Evolutionary conservation across 2,113 vertebrate genomes (phyloP), one percentile per base, ranked within the genome.

Genomic region (Seriola dumerili): DNA sequence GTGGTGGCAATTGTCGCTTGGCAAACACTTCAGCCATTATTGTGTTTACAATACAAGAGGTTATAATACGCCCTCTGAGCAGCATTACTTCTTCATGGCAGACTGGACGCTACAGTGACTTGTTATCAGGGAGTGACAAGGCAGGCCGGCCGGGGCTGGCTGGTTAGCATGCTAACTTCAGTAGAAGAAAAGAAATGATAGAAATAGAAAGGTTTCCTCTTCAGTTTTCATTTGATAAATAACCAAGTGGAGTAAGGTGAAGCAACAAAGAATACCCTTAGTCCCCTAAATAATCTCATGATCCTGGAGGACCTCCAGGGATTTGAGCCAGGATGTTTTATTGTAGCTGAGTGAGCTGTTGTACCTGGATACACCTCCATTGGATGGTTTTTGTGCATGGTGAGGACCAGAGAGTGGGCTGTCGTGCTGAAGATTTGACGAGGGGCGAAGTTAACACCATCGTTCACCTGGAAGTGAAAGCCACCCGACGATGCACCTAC

Each of bases 401-500:
- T 95, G 63, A 98, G 91, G 34, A 95, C 79, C 48, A 97, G 90
- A 0, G 21, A 89, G 54, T 13, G 85, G 72, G 96, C 96, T 1
- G 93, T 95, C 71, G 97, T 93, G 83, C 95, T 97, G 85, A 98
- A 98, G 87, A 96, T 97, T 76, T 97, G 96, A 5, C 76, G 80
- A 61, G 96, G 95, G 81, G 96, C 95, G 70, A 96, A 96, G 89
- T 97, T 98, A 85, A 97, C 84, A 9, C 97, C 97, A 14, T 98
- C 97, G 16, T 96, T 97, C 64, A 98, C 96, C 83, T 97, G 96
- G 82, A 99, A 98, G 88, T 65, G 97, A 93, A 98, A 99, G 38
- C 96, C 96, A 73, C 97, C 97, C 1, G 95, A 96, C 88, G 93
- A 73, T 19, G 96, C 83, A 85, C 97, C 97, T 99, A 85, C 23